Conservation (phyloP, 2,888 invertebrate species). For the Macrosoma leucophasiata region DNA sequence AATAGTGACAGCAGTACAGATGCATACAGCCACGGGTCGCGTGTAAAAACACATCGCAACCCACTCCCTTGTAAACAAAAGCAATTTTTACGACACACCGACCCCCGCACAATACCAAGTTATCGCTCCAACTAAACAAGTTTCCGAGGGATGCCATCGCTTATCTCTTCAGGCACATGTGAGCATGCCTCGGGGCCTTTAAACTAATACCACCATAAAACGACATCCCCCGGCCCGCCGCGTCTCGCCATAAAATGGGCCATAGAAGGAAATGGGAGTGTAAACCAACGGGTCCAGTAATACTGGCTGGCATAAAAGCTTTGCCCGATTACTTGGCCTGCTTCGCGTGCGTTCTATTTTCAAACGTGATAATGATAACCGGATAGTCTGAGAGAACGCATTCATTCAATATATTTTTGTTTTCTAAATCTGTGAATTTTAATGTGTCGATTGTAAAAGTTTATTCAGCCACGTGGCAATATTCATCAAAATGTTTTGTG, state of each 20-base stretch:
- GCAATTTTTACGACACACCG: constrained; percentile 27
- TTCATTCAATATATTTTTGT: too few species aligned
- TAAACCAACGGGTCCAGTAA: constrained; percentile 48
- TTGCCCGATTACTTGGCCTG: constrained; percentile 70
- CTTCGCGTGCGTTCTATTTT: constrained; percentile 73
- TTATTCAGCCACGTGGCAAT: too few species aligned
- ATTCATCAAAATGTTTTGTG: too few species aligned
- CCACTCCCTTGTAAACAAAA: constrained; percentile 14
- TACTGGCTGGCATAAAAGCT: constrained; percentile 57
- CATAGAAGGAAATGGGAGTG: constrained; percentile 55
- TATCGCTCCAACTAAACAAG: constrained; percentile 69
- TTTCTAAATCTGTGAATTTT: too few species aligned
- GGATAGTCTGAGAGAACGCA: constrained; percentile 40
- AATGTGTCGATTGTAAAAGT: too few species aligned
- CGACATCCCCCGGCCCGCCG: constrained; percentile 45
- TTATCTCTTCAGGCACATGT: constrained; percentile 70
- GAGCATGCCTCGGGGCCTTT: constrained; percentile 65
- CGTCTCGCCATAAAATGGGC: constrained; percentile 49
- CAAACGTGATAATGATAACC: constrained; percentile 72
- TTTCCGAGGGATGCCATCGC: constrained; percentile 67
- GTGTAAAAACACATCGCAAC: constrained; percentile 13
- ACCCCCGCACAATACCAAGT: constrained; percentile 63
- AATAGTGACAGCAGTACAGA: too few species aligned
- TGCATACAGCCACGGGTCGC: too few species aligned
- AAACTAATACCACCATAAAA: constrained; percentile 55